Evolutionary conservation across 2,888 invertebrate genomes (phyloP), one percentile per base, ranked within the genome.

Genomic region (Corythucha ciliata): DNA sequence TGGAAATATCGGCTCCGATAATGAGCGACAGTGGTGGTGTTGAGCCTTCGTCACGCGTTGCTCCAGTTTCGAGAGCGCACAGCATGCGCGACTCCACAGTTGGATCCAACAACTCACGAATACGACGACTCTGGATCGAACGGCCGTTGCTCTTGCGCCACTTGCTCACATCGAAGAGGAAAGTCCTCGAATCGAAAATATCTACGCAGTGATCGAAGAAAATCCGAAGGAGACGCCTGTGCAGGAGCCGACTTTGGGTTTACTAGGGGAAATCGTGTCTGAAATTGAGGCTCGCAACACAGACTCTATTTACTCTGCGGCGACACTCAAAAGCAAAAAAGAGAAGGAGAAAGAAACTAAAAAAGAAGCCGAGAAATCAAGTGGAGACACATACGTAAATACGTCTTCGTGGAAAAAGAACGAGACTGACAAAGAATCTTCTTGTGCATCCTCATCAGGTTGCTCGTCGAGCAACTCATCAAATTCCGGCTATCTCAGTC

Each of bases 1-100:
- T 89, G 45, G 82, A 87, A 66, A 90, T 91, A 62, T 90, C 90
- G 0, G 77, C 80, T 62, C 90, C 90, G 0, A 87, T 91, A n/a
- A n/a, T n/a, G n/a, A n/a, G n/a, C n/a, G n/a, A n/a, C n/a, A n/a
- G n/a, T n/a, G n/a, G n/a, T n/a, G n/a, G n/a, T n/a, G n/a, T n/a
- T n/a, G n/a, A n/a, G n/a, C n/a, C n/a, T n/a, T n/a, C n/a, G n/a
- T n/a, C n/a, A 39, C 68, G 69, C 2, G 78, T 77, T 12, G n/a
- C n/a, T n/a, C 72, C 74, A 12, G 79, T 87, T 0, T 79, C 81
- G 69, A 73, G 89, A 46, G 81, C 88, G 0, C 88, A 88, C 62
- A 88, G 88, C 60, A 83, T 89, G 84, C 72, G 87, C 58, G 79
- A 80, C 45, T 74, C 74, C 1, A 66, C 67, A 36, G 63, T 67